Percentiles rank a stretch among this genome's conserved stretches.
Evolutionary conservation across 2,113 vertebrate genomes (phyloP).

Genomic region (Anhinga anhinga): DNA sequence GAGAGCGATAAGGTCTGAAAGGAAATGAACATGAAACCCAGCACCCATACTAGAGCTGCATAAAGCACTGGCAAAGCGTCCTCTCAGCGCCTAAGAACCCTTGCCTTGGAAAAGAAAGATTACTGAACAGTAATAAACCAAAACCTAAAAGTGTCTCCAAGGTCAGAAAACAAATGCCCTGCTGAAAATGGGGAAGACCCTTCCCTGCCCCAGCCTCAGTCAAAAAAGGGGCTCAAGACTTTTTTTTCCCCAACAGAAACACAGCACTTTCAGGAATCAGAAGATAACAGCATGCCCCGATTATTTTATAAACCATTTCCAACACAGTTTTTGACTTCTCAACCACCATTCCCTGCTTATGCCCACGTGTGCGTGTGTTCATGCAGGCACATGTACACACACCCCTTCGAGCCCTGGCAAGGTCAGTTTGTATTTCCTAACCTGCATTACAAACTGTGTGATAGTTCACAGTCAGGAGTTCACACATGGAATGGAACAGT

Average conservation of each 20-base stretch:
- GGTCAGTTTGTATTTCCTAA: background rate
- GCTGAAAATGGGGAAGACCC: background rate
- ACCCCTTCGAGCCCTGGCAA: background rate
- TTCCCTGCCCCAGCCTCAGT: background rate
- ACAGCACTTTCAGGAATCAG: background rate
- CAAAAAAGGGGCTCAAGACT: background rate
- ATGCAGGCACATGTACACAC: background rate
- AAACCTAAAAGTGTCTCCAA: background rate
- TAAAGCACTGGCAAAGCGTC: background rate
- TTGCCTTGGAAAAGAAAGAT: background rate
- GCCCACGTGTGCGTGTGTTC: no score
- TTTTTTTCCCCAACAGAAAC: background rate
- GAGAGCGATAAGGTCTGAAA: background rate
- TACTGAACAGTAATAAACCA: background rate
- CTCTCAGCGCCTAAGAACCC: accelerated
- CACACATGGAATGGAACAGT: background rate
- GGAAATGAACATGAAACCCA: background rate
- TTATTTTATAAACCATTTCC: background rate
- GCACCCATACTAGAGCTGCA: background rate
- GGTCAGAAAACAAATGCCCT: background rate
- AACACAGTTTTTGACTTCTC: background rate
- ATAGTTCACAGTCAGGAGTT: background rate
- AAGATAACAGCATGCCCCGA: background rate
- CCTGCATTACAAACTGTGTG: background rate
- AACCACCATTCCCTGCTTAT: background rate